Conservation (phyloP, 2,797 vertebrate species). For the Enteromius afrohamiltoni region DNA sequence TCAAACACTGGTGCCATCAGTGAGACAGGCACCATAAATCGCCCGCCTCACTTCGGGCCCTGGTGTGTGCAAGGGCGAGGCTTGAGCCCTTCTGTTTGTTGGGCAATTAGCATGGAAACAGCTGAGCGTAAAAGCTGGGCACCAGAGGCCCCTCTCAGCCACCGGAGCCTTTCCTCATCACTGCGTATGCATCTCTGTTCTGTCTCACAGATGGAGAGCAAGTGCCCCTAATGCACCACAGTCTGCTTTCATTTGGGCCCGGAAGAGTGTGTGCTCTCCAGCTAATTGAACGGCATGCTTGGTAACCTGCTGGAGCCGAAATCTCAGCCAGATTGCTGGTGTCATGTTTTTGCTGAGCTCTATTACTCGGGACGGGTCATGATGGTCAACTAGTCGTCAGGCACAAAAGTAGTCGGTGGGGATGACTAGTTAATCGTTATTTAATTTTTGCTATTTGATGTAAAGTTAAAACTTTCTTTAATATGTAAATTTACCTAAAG, state of each 20-base stretch:
- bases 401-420: neutral
- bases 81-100: conserved; percentile 63
- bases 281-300: conserved; percentile 61
- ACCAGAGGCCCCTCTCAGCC: conserved; percentile 56
- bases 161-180: conserved; percentile 61
- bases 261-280: conserved; percentile 50
- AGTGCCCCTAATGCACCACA: conserved; percentile 59
- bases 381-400: neutral
- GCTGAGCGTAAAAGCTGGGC: conserved; percentile 61
- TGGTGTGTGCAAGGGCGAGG: conserved; percentile 44
- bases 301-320: conserved; percentile 54
- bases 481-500: neutral
- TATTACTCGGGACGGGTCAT: conserved; percentile 12
- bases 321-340: conserved; percentile 45
- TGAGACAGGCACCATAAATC: conserved; percentile 61
- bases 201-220: conserved; percentile 64
- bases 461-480: neutral
- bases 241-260: conserved; percentile 62
- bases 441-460: neutral
- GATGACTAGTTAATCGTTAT: neutral
- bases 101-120: conserved; percentile 64
- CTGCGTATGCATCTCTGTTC: conserved; percentile 60
- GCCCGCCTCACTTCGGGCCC: conserved; percentile 31
- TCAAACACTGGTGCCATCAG: conserved; percentile 65
- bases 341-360: conserved; percentile 49